Evolutionary conservation across 2,797 vertebrate species (phyloP).

Genomic region (Gephyroberyx darwinii): DNA sequence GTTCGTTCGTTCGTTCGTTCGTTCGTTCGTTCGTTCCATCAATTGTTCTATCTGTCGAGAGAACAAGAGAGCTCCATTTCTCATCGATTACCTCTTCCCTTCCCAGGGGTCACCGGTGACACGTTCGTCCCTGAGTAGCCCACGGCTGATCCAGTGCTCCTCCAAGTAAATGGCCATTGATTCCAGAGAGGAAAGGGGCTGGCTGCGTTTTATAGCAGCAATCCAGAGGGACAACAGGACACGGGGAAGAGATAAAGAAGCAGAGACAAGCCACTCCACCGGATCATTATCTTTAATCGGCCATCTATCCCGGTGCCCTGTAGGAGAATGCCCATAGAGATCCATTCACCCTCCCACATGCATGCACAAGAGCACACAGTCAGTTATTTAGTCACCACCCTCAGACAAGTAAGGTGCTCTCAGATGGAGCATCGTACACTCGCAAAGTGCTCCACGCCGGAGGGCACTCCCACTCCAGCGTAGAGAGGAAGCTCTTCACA

Average conservation of each 20-base stretch:
- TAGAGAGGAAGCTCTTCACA: too few species aligned
- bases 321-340: neutral
- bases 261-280: neutral
- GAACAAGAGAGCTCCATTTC: neutral
- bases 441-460: neutral
- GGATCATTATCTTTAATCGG: neutral
- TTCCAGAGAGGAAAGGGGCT: constrained; percentile 15
- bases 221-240: constrained; percentile 15
- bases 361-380: neutral
- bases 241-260: constrained; percentile 11
- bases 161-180: constrained; percentile 29
- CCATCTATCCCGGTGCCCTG: neutral
- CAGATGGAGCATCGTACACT: too few species aligned
- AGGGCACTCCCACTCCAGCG: too few species aligned
- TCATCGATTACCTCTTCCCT: constrained; percentile 23
- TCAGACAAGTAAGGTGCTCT: too few species aligned
- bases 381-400: neutral
- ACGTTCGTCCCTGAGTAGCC: constrained; percentile 14
- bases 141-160: constrained; percentile 9
- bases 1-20: too few species aligned
- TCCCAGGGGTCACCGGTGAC: constrained; percentile 31
- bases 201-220: constrained; percentile 34
- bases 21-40: too few species aligned
- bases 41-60: neutral
- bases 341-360: neutral